Conservation (phyloP, 2,113 vertebrate genomes). For the Epinephelus moara region DNA sequence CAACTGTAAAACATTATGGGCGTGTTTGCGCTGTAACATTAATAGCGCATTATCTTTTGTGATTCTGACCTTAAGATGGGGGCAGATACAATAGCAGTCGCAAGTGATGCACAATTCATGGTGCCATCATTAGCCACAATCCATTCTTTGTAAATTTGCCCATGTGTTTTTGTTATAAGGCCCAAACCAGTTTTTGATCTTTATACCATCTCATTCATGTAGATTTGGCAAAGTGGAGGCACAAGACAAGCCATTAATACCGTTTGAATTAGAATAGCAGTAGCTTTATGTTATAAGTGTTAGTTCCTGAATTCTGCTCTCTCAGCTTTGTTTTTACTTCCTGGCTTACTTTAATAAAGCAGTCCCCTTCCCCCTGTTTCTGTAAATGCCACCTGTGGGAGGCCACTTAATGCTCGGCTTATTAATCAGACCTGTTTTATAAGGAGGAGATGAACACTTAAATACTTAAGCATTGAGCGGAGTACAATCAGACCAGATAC, state of each 20-base stretch:
- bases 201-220: too few species aligned
- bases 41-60: too few species aligned
- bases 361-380: slow-evolving; percentile 35
- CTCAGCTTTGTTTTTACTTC: slow-evolving; percentile 40
- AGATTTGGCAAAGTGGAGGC: background rate
- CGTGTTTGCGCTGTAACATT: too few species aligned
- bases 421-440: slow-evolving; percentile 71
- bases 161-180: too few species aligned
- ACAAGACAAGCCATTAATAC: background rate
- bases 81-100: too few species aligned
- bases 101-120: too few species aligned
- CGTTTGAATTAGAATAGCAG: background rate
- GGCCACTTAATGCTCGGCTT: slow-evolving; percentile 61
- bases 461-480: slow-evolving; percentile 51
- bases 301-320: slow-evolving; percentile 11
- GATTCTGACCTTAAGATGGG: too few species aligned
- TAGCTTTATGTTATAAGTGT: slow-evolving; percentile 4
- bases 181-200: too few species aligned
- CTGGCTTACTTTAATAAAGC: slow-evolving; percentile 56
- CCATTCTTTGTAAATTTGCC: too few species aligned
- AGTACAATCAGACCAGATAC: slow-evolving; percentile 55
- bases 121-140: too few species aligned
- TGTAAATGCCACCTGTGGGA: slow-evolving; percentile 67
- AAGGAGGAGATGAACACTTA: slow-evolving; percentile 64
- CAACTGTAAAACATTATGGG: too few species aligned